Conservation (phyloP, 1,140 invertebrate species). For the Agrilus planipennis region DNA sequence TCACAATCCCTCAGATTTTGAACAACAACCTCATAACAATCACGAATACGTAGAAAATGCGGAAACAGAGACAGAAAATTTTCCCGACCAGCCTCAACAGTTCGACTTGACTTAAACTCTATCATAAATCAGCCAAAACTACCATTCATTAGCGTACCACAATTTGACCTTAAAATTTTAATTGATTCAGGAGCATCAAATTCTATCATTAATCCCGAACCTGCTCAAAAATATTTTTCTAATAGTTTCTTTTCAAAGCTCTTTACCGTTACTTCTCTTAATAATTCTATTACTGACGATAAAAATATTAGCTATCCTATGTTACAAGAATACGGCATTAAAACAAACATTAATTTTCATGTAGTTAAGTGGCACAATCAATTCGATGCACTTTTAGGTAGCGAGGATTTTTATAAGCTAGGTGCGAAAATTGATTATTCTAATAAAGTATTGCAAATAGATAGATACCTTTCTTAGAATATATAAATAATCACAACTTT, state of each 20-base stretch:
- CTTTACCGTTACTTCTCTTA: neutral
- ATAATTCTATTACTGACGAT: neutral
- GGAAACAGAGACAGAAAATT: no score
- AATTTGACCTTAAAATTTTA: neutral
- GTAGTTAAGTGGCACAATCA: conserved; percentile 4
- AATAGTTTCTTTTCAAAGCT: neutral
- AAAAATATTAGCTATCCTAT: conserved; percentile 5
- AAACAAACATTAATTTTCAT: conserved; percentile 5
- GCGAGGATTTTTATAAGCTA: conserved; percentile 4
- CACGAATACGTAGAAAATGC: no score
- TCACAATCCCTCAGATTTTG: no score
- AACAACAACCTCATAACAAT: no score
- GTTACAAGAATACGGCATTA: conserved; percentile 3
- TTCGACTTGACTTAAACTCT: conserved; percentile 5
- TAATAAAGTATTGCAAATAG: neutral
- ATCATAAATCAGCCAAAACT: conserved; percentile 1
- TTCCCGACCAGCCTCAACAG: no score
- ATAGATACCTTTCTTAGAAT: no score
- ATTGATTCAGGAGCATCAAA: neutral
- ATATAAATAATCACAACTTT: no score
- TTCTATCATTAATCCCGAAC: neutral
- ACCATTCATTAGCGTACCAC: conserved; percentile 1
- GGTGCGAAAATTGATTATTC: conserved; percentile 2
- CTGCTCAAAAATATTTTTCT: neutral
- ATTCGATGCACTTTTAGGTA: conserved; percentile 5